These are phyloP conservation scores for Brenthis hecate DNA, from an alignment of 2,888 invertebrate species.

Conservation along the genomic window DNA sequence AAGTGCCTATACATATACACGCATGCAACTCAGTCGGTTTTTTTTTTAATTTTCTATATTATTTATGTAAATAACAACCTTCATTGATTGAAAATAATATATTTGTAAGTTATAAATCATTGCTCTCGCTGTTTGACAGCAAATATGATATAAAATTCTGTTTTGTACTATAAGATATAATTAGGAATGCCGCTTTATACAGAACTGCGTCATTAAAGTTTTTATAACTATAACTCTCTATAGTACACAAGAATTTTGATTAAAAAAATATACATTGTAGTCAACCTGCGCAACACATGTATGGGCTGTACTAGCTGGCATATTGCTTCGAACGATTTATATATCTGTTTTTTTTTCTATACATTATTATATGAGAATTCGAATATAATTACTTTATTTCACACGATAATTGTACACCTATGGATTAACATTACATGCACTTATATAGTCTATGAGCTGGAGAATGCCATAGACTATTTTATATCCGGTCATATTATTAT, in stretches of 20 bases:
- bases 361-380: not conserved
- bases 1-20: no score
- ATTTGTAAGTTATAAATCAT: slow-evolving; percentile 14
- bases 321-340: slow-evolving; percentile 7
- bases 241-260: slow-evolving; percentile 37
- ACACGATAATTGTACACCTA: not conserved
- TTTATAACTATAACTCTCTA: slow-evolving; percentile 36
- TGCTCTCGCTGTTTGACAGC: not conserved
- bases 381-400: slow-evolving; percentile 7
- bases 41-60: not conserved
- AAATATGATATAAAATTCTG: slow-evolving; percentile 3
- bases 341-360: slow-evolving; percentile 7
- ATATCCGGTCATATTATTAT: no score
- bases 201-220: slow-evolving; percentile 30
- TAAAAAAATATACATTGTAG: slow-evolving; percentile 36
- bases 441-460: no score
- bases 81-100: slow-evolving; percentile 9
- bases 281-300: slow-evolving; percentile 37
- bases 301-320: slow-evolving; percentile 1
- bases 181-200: slow-evolving; percentile 22
- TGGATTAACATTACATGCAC: no score
- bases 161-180: slow-evolving; percentile 14
- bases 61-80: slow-evolving; percentile 6
- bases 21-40: no score
- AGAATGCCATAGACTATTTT: no score